phyloP scores from a whole-genome alignment of 2,113 vertebrate species.

The Myodes glareolus region DNA sequence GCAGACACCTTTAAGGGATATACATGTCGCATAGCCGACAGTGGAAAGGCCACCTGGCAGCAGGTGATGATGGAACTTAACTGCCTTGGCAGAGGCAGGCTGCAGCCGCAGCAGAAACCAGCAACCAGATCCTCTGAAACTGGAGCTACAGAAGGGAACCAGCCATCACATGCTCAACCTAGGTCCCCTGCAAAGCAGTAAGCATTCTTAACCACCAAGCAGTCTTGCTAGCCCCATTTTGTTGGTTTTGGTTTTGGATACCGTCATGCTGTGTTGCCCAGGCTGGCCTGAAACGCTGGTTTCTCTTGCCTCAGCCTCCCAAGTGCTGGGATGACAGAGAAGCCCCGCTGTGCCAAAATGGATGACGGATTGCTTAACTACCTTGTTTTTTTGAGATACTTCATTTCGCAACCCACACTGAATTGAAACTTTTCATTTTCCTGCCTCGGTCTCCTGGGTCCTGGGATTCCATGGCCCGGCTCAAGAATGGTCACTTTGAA shows the following conservation, averaged over 20 bases:
- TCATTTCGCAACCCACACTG: not conserved
- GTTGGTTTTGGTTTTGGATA: not conserved
- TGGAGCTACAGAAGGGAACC: not conserved
- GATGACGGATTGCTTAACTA: not conserved
- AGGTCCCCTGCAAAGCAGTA: not conserved
- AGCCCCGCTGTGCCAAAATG: not conserved
- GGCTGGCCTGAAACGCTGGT: not conserved
- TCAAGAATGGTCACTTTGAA: not conserved
- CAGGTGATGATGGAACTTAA: no score
- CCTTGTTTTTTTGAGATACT: not conserved
- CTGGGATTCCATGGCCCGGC: not conserved
- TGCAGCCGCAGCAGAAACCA: no score
- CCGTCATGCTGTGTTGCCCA: not conserved
- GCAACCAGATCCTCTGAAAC: no score
- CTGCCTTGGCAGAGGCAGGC: no score
- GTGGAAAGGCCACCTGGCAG: no score
- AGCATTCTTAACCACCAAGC: not conserved
- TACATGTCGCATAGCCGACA: no score
- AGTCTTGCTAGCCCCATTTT: not conserved
- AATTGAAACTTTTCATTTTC: not conserved
- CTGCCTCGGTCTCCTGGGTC: not conserved
- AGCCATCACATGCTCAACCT: not conserved
- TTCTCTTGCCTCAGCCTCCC: not conserved
- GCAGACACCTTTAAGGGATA: no score
- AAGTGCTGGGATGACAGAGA: not conserved